These are phyloP conservation scores for Rhagonycha lutea DNA, from an alignment of 2,888 invertebrate genomes.

Conservation along the genomic window DNA sequence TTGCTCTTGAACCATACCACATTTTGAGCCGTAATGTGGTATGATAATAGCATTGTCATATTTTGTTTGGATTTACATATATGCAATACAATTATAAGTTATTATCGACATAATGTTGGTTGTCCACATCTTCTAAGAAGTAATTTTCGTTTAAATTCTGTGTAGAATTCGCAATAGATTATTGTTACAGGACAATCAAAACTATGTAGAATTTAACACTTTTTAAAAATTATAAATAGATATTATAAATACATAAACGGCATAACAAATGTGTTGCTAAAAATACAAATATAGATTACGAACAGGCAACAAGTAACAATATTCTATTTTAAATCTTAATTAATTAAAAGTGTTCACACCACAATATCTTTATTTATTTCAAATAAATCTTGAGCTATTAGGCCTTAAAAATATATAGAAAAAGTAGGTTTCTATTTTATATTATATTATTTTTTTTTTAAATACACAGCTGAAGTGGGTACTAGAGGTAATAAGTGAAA, in stretches of 20 bases:
- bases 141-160: background rate
- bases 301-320: constrained; percentile 3
- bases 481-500: constrained; percentile 21
- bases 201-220: constrained; percentile 11
- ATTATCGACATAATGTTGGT: constrained; percentile 26
- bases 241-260: constrained; percentile 45
- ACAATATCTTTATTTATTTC: background rate
- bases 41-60: constrained; percentile 33
- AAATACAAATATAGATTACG: background rate
- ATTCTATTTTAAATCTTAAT: background rate
- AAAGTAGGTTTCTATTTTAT: background rate
- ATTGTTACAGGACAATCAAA: constrained; percentile 26
- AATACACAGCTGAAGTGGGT: background rate
- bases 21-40: constrained; percentile 52
- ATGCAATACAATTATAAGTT: background rate
- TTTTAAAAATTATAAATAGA: background rate
- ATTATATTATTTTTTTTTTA: background rate
- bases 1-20: constrained; percentile 40
- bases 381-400: background rate
- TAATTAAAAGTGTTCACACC: background rate
- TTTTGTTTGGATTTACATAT: constrained; percentile 1
- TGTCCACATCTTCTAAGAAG: constrained; percentile 16
- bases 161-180: background rate
- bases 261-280: constrained; percentile 46
- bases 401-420: background rate